Percentiles rank a stretch among this genome's conserved stretches.
Conservation (phyloP, 2,113 vertebrate species). For the Esox niger region DNA sequence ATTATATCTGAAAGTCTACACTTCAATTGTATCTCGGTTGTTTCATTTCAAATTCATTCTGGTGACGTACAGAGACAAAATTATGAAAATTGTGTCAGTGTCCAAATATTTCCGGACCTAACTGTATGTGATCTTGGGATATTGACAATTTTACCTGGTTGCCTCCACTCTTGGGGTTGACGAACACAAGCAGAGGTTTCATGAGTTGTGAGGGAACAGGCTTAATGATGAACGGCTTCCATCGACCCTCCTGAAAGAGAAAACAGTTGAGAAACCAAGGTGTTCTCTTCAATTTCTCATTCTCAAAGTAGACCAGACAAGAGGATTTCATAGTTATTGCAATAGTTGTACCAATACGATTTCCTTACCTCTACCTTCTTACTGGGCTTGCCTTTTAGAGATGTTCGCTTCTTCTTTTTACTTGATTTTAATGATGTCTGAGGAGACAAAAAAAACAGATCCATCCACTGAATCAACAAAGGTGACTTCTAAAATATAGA, state of each 20-base stretch:
- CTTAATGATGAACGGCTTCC: constrained; percentile 92
- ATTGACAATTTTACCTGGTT: constrained; percentile 82
- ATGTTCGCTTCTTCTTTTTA: constrained; percentile 95
- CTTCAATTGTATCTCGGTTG: too few species aligned
- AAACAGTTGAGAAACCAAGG: constrained; percentile 7
- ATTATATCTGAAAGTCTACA: too few species aligned
- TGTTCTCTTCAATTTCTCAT: too few species aligned
- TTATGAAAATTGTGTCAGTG: too few species aligned
- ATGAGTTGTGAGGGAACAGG: constrained; percentile 89
- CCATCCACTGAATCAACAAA: background rate
- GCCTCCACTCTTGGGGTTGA: constrained; percentile 95
- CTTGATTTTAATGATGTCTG: constrained; percentile 75
- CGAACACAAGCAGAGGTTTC: constrained; percentile 96
- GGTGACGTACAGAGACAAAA: too few species aligned
- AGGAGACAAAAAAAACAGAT: background rate
- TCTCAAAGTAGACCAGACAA: background rate
- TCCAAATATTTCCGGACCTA: too few species aligned
- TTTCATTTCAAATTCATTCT: too few species aligned
- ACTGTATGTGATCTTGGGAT: too few species aligned
- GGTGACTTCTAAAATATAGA: too few species aligned
- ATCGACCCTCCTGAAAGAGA: constrained; percentile 81
- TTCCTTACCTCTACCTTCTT: constrained; percentile 87
- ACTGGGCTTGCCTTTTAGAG: constrained; percentile 89
- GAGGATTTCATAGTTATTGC: background rate
- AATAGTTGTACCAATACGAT: background rate